phyloP scores from a whole-genome alignment of 1,140 invertebrate genomes.

The Scaptomyza pallida region DNA sequence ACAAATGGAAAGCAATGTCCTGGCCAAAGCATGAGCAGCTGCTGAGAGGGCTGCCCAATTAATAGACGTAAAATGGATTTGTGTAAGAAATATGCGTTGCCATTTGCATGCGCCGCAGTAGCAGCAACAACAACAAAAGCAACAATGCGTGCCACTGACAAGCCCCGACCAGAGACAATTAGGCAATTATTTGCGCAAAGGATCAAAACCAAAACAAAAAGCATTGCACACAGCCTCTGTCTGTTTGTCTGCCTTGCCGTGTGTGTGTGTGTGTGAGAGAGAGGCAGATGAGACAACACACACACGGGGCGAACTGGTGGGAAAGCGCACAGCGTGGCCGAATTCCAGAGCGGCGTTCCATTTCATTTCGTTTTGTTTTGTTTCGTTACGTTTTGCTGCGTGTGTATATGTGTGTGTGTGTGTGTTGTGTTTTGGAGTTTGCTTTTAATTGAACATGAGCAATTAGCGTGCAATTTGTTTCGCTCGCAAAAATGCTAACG shows the following conservation, averaged over 20 bases:
- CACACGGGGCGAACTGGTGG: constrained; percentile 22
- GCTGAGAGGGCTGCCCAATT: constrained; percentile 72
- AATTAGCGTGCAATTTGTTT: constrained; percentile 83
- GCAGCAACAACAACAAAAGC: constrained; percentile 1
- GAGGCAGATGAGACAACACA: neutral
- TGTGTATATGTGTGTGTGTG: neutral
- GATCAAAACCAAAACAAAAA: constrained; percentile 82
- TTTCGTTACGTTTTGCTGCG: neutral
- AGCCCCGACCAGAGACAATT: constrained; percentile 76
- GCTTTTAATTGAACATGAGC: constrained; percentile 83
- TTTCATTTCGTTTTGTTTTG: constrained; percentile 12
- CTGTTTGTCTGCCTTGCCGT: constrained; percentile 26
- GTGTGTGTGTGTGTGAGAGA: neutral
- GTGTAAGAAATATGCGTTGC: constrained; percentile 77
- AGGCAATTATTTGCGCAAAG: constrained; percentile 83
- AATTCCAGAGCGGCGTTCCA: constrained; percentile 40
- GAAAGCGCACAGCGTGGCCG: constrained; percentile 46
- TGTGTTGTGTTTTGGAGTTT: constrained; percentile 42
- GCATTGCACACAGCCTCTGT: constrained; percentile 43
- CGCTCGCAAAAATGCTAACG: constrained; percentile 67
- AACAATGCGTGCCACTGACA: constrained; percentile 48
- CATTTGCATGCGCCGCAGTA: constrained; percentile 54
- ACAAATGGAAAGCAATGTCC: constrained; percentile 14
- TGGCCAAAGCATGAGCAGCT: constrained; percentile 54
- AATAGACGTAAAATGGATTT: constrained; percentile 80